Evolutionary conservation across 2,113 vertebrate genomes (phyloP), one percentile per base, ranked within the genome.

Genomic region (Rana temporaria): DNA sequence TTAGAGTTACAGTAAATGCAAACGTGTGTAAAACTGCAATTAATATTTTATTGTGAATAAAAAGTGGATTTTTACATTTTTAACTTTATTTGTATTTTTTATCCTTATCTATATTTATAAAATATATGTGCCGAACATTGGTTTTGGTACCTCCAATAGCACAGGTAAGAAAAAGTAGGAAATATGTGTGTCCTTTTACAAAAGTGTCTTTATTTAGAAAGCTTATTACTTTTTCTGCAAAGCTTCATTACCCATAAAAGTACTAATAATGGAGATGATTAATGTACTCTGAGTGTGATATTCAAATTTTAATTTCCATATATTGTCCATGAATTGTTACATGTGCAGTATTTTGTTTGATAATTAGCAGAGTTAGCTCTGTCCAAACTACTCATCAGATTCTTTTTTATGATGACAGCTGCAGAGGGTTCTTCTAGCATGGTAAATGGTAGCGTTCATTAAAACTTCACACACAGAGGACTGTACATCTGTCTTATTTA

Each of bases 221-320:
- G 87, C 84, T 93, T 87, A 92, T 93, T 93, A 94, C 93, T 92
- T 93, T 93, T 92, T 91, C 85, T 86, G 87, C 81, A 90, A 92
- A 92, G 91, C 87, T 87, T 94, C 93, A 93, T 94, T 94, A 93
- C 79, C 89, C 90, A 64, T 89, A 91, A 94, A 93, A 92, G 24
- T 24, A 93, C 90, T 92, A 94, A 93, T 89, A 93, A 91, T 90
- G 92, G 92, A 90, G 91, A 91, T 94, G 93, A 94, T 95, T 94
- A 94, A 95, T 92, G 92, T 90, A 87, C 89, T 91, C 85, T 89
- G 89, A 92, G 90, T 92, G 88, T 91, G 90, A 92, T 93, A 88
- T 90, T 93, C 89, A 92, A 90, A 91, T 92, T 92, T 90, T 87
- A 93, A 93, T 93, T 92, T 92, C 92, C 90, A 90, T 91, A 92